Percentiles rank a stretch among this genome's conserved stretches.
phyloP scores from a whole-genome alignment of 2,113 vertebrate genomes.

The Paradoxurus hermaphroditus region DNA sequence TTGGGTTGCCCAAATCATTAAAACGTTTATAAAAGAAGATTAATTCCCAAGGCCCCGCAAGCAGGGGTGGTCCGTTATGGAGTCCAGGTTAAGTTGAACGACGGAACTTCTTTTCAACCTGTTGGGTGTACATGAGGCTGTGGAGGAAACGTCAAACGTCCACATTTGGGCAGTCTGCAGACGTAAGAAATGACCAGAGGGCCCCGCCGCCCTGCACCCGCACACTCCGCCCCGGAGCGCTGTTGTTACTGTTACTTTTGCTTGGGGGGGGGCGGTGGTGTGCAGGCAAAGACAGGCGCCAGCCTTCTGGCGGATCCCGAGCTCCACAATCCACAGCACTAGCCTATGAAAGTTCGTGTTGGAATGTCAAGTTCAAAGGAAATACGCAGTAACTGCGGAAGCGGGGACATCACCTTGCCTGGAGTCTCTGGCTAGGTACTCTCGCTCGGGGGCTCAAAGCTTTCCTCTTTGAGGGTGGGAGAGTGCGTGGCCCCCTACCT shows the following conservation, averaged over 20 bases:
- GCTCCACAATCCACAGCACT: neutral
- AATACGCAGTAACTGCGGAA: fast-evolving
- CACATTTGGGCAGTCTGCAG: neutral
- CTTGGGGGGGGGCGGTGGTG: neutral
- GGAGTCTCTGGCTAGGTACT: neutral
- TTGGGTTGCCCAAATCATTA: neutral
- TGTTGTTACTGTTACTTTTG: neutral
- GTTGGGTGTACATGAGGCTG: neutral
- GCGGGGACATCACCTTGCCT: neutral
- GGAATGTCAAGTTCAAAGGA: neutral
- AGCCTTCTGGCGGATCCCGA: neutral
- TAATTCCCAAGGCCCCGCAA: neutral
- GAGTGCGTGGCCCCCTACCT: neutral
- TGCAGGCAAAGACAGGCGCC: too few species aligned
- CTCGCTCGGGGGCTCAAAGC: fast-evolving
- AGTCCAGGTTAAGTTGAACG: neutral
- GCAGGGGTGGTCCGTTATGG: neutral
- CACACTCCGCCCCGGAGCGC: too few species aligned
- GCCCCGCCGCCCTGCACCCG: neutral
- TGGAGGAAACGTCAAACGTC: neutral
- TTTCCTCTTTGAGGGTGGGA: neutral
- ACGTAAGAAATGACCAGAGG: neutral
- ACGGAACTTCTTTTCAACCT: neutral
- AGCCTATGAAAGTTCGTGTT: neutral
- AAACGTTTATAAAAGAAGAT: neutral